These are phyloP conservation scores for Tinea semifulvella DNA, from an alignment of 2,888 invertebrate species.

Conservation along the genomic window DNA sequence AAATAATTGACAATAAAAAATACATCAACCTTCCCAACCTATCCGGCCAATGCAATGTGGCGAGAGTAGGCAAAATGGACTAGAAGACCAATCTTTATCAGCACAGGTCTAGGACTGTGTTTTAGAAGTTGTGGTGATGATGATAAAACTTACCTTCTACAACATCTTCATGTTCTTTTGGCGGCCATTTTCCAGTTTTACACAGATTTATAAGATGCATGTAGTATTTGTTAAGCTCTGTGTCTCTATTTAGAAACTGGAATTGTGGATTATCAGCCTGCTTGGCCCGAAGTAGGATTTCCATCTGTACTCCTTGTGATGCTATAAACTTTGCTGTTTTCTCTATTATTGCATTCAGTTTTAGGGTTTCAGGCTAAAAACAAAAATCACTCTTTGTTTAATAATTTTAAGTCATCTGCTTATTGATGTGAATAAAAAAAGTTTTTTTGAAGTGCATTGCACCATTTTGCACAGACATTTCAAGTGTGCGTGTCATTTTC, in stretches of 20 bases:
- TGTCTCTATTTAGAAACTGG: conserved; percentile 89
- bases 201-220: conserved; percentile 68
- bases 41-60: too few relatives aligned
- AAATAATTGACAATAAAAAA: too few relatives aligned
- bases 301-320: conserved; percentile 96
- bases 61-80: too few relatives aligned
- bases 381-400: conserved; percentile 17
- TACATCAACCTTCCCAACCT: too few relatives aligned
- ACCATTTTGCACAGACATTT: too few relatives aligned
- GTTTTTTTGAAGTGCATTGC: too few relatives aligned
- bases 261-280: conserved; percentile 94
- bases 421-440: too few relatives aligned
- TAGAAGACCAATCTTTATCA: too few relatives aligned
- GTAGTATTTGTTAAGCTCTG: conserved; percentile 88
- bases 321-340: conserved; percentile 92
- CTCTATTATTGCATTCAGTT: conserved; percentile 93
- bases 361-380: conserved; percentile 83
- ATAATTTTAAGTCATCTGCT: too few relatives aligned
- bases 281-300: conserved; percentile 97
- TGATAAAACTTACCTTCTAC: conserved; percentile 1
- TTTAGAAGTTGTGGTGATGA: too few relatives aligned
- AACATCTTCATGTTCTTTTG: conserved; percentile 26
- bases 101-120: too few relatives aligned
- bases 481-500: too few relatives aligned
- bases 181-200: conserved; percentile 50